Conservation (phyloP, 1,140 invertebrate species). For the Littorina saxatilis region DNA sequence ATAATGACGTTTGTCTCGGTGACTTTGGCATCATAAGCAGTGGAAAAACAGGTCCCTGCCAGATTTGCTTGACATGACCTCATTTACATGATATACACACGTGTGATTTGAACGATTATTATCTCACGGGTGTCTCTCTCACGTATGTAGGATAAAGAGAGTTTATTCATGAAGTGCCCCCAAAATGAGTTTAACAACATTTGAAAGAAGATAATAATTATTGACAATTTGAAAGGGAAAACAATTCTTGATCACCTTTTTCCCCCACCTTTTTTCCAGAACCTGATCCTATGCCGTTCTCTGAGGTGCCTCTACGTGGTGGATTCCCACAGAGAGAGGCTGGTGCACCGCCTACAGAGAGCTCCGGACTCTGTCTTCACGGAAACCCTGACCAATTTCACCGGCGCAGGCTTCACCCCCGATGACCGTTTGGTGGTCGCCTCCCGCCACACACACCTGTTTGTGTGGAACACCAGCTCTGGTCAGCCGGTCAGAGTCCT, state of each 20-base stretch:
- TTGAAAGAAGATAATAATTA: too few relatives aligned
- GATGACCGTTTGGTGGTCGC: constrained; percentile 65
- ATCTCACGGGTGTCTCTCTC: too few relatives aligned
- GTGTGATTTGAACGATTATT: too few relatives aligned
- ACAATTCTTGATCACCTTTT: neutral
- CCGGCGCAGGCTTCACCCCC: constrained; percentile 63
- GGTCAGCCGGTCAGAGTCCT: constrained; percentile 62
- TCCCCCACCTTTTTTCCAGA: constrained; percentile 29
- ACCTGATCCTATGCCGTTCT: constrained; percentile 57
- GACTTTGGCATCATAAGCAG: too few relatives aligned
- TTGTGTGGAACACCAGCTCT: constrained; percentile 64
- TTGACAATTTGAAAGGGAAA: too few relatives aligned
- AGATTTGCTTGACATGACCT: too few relatives aligned
- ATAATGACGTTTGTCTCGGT: too few relatives aligned
- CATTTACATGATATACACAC: too few relatives aligned
- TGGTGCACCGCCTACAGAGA: constrained; percentile 51
- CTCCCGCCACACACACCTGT: constrained; percentile 56
- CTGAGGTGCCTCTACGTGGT: constrained; percentile 57
- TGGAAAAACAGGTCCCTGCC: too few relatives aligned
- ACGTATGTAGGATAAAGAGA: too few relatives aligned
- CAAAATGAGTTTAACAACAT: too few relatives aligned
- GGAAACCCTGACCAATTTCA: constrained; percentile 60
- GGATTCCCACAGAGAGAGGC: constrained; percentile 47
- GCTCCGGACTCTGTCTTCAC: constrained; percentile 60
- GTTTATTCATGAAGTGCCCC: too few relatives aligned